Evolutionary conservation across 2,797 vertebrate genomes (phyloP).

Genomic region (Xyrichtys novacula): DNA sequence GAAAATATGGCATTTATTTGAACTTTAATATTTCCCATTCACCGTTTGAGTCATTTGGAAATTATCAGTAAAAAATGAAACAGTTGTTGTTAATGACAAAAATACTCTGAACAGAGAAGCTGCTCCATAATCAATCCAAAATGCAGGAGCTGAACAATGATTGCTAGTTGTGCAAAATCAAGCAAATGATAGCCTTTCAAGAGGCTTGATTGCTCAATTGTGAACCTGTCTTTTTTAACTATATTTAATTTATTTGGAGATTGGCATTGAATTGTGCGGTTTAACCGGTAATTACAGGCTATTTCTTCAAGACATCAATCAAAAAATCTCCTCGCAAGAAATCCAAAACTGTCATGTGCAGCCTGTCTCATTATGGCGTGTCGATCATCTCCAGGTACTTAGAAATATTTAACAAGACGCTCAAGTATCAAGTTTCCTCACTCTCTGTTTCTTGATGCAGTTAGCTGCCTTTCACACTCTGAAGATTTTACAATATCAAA

Average conservation of each 20-base stretch:
- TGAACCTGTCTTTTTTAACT: conserved; percentile 36
- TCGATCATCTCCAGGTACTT: conserved; percentile 38
- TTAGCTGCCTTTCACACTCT: neutral
- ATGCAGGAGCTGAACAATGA: conserved; percentile 35
- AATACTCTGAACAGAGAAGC: conserved; percentile 29
- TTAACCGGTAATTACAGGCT: conserved; percentile 59
- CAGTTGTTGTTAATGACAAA: conserved; percentile 30
- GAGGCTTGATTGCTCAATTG: conserved; percentile 63
- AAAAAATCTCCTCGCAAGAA: conserved; percentile 44
- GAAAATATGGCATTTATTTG: neutral
- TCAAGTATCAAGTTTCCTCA: neutral
- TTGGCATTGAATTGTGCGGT: conserved; percentile 40
- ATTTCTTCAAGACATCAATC: conserved; percentile 63
- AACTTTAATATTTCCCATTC: neutral
- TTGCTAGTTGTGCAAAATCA: conserved; percentile 62
- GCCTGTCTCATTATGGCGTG: conserved; percentile 35
- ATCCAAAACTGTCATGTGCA: conserved; percentile 29
- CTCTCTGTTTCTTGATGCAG: neutral
- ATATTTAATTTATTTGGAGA: conserved; percentile 59
- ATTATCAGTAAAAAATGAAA: conserved; percentile 6
- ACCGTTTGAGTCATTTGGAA: neutral
- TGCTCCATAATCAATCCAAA: conserved; percentile 29
- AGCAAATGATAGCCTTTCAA: conserved; percentile 64
- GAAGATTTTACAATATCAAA: no score
- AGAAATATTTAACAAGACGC: conserved; percentile 12